Evolutionary conservation across 2,113 vertebrate species (phyloP).

Genomic region (Elanoides forficatus): DNA sequence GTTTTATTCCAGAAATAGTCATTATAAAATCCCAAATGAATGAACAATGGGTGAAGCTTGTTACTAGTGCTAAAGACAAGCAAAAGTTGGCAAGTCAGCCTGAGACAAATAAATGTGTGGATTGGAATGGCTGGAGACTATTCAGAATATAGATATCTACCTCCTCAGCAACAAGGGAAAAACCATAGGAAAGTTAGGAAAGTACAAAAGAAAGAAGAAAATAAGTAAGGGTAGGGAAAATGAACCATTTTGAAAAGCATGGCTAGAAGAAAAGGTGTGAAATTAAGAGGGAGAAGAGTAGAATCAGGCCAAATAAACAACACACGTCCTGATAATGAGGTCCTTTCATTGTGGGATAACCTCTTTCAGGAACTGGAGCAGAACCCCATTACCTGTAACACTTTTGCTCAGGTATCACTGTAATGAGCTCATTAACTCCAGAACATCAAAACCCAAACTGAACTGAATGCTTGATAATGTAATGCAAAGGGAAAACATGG

Average conservation of each 20-base stretch:
- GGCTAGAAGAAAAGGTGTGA: neutral
- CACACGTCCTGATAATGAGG: neutral
- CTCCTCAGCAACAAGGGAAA: neutral
- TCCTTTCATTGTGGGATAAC: neutral
- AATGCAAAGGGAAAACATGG: neutral
- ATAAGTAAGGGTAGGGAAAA: neutral
- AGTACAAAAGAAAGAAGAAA: neutral
- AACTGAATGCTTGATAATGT: neutral
- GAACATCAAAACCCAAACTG: neutral
- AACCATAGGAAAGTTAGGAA: neutral
- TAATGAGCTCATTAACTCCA: neutral
- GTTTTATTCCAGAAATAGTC: neutral
- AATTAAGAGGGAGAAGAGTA: neutral
- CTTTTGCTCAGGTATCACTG: neutral
- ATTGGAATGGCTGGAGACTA: neutral
- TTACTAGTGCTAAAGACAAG: neutral
- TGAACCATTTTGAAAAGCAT: neutral
- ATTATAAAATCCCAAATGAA: neutral
- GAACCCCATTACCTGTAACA: neutral
- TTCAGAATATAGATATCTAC: neutral
- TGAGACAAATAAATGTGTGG: neutral
- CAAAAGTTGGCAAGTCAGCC: neutral
- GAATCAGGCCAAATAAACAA: neutral
- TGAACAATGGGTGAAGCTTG: neutral
- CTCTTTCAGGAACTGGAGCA: neutral